Evolutionary conservation across 2,888 invertebrate genomes (phyloP), one percentile per base, ranked within the genome.

Genomic region (Oscheius onirici): DNA sequence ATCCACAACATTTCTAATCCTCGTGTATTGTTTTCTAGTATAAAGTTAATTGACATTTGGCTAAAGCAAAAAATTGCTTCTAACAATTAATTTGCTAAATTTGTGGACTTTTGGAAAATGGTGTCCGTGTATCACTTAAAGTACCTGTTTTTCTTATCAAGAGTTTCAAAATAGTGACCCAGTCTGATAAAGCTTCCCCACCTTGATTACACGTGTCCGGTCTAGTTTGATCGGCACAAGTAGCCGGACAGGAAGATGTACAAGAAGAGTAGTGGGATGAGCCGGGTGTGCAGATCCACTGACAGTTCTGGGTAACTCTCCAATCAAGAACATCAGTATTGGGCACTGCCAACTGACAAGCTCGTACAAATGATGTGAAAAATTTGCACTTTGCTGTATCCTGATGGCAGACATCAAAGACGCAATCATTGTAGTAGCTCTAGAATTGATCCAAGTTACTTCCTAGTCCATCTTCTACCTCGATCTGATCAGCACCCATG

Each of bases 171-270:
- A 34, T 8, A 34, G 34, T 34, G 34, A 34, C 34, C 34, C 34
- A 13, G 52, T 22, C 22, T 13, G 24, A 52, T 13, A 20, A 20
- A 51, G 24, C 2, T 15, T 17, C 51, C 51, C n/a, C 10, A 51
- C 51, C 51, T 51, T 34, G 43, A 24, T 73, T 61, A 57, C 73
- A 76, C 11, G 49, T 20, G 43, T 68, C 70, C 24, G 76, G 67
- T 1, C 58, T 54, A 17, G 67, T 44, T 46, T 65, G 68, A 22
- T 77, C 72, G 2, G 79, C 69, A 49, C 84, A 84, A 5, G 84
- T 80, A 22, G 79, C 77, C 17, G 82, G 83, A 43, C 84, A 84
- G 20, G 80, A 77, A 8, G 81, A 76, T 11, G 76, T 73, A 68
- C 81, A 81, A 8, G 72, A 55, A 2, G 72, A 69, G 57, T 77